Evolutionary conservation across 2,888 invertebrate species (phyloP), one percentile per base, ranked within the genome.

Genomic region (Athrips mouffetella): DNA sequence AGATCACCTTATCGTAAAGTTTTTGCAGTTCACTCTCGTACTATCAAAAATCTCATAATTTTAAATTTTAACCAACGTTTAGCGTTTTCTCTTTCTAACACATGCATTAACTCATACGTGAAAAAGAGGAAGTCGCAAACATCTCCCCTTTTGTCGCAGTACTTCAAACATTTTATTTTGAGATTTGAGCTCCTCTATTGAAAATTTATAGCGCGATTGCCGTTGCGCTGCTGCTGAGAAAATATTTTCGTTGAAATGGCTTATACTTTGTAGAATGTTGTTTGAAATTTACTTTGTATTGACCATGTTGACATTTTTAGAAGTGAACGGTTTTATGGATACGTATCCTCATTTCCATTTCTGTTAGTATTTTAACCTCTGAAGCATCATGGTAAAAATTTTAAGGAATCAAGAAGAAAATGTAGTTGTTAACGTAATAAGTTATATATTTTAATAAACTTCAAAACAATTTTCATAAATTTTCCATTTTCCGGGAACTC

Each of bases 121-220:
- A 15, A 16, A 25, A 15, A 27, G 8, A 7, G 40, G 10, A 27
- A 10, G 13, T 18, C 4, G n/a, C 27, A 10, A 41, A 15, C 27
- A n/a, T 8, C 15, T 37, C 8, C 27, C 8, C 27, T 37, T 33
- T 48, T 47, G 41, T 47, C 31, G 42, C 33, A 49, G 40, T n/a
- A 41, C 16, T 13, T 40, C 23, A n/a, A 48, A 41, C 25, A 48
- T 48, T 48, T 48, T 48, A 33, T 41, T 42, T 33, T 23, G 20
- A 48, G 37, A 16, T 41, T 37, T 44, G 27, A 48, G 25, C 27
- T 42, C n/a, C 27, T 42, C 16, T 20, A 48, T 23, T 8, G 29
- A 39, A 41, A 33, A 49, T 49, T 45, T 49, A 41, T 46, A 8
- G 27, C 15, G n/a, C n/a, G n/a, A n/a, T 23, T 18, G 16, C 15